Evolutionary conservation across 2,797 vertebrate species (phyloP).

Genomic region (Pangasius larnaudii): DNA sequence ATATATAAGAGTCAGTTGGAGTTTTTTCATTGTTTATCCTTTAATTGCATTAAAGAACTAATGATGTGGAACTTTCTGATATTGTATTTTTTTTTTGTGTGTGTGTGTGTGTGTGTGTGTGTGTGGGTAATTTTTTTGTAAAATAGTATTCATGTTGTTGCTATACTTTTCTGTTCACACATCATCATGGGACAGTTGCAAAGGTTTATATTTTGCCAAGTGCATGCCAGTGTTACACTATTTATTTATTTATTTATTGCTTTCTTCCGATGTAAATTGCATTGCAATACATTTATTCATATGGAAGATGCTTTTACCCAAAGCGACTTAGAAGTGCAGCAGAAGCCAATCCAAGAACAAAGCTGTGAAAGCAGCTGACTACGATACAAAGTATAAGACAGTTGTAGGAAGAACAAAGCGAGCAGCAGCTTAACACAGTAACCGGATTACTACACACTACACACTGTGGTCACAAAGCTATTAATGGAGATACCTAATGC

Average conservation of each 20-base stretch:
- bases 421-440: background rate
- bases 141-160: background rate
- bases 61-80: background rate
- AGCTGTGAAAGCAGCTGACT: background rate
- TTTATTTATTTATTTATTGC: background rate
- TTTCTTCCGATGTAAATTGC: background rate
- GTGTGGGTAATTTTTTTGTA: background rate
- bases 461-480: background rate
- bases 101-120: too few relatives aligned
- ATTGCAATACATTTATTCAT: background rate
- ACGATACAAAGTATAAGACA: background rate
- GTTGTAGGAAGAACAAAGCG: background rate
- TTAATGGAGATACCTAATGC: background rate
- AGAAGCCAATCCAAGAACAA: background rate
- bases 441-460: background rate
- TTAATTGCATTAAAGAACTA: slow-evolving; percentile 11
- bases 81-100: background rate
- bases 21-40: background rate
- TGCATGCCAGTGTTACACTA: too few relatives aligned
- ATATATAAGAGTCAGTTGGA: background rate
- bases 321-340: background rate
- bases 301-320: background rate
- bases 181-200: background rate
- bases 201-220: background rate
- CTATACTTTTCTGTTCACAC: background rate